Percentiles rank a stretch among this genome's conserved stretches.
Evolutionary conservation across 2,113 vertebrate genomes (phyloP).

Genomic region (Podarcis muralis): DNA sequence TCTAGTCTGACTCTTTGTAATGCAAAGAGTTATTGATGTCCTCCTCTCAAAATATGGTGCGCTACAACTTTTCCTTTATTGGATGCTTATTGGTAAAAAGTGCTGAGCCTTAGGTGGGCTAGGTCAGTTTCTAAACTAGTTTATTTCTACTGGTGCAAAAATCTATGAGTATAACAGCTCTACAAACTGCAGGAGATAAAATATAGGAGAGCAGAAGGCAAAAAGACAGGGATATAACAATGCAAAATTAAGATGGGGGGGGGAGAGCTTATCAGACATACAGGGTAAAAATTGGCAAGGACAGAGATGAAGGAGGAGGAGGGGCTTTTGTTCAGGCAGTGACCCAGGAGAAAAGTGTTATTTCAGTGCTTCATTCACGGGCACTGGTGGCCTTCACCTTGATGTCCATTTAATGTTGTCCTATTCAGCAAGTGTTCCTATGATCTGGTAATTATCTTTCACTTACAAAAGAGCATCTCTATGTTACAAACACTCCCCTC

Average conservation of each 20-base stretch:
- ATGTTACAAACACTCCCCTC: constrained; percentile 69
- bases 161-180: not conserved
- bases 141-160: not conserved
- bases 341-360: constrained; percentile 13
- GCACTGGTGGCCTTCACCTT: constrained; percentile 65
- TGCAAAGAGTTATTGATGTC: not conserved
- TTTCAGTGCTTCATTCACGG: constrained; percentile 18
- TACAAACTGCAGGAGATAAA: not conserved
- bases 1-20: not conserved
- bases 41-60: not conserved
- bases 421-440: constrained; percentile 71
- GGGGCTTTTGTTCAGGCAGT: constrained; percentile 30
- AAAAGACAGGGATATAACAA: not conserved
- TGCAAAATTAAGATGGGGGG: not conserved
- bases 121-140: not conserved
- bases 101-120: not conserved
- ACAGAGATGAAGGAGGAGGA: constrained; percentile 47
- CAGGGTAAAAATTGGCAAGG: constrained; percentile 15
- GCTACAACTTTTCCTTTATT: not conserved
- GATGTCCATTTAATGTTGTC: constrained; percentile 69
- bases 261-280: not conserved
- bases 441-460: constrained; percentile 78
- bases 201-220: not conserved
- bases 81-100: not conserved
- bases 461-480: constrained; percentile 75